Percentiles rank a stretch among this genome's conserved stretches.
phyloP scores from a whole-genome alignment of 2,888 invertebrate genomes.

The Stenichneumon culpator region DNA sequence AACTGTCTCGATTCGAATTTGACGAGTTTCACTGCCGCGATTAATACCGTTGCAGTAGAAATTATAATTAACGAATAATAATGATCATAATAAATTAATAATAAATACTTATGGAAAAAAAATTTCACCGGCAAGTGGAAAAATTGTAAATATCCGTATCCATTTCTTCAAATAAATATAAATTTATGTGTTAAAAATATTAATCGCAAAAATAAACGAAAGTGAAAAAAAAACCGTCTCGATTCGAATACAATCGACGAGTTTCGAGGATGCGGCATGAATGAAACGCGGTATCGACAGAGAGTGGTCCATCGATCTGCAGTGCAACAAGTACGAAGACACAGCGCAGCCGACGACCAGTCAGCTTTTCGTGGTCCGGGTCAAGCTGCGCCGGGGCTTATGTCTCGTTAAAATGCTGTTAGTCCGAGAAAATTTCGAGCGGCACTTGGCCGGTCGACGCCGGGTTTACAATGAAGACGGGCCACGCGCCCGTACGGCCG shows the following conservation, averaged over 20 bases:
- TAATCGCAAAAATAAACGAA: too few species aligned
- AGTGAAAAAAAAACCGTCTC: not conserved
- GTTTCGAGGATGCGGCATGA: not conserved
- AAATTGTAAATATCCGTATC: too few species aligned
- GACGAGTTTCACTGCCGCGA: too few species aligned
- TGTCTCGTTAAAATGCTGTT: constrained; percentile 60
- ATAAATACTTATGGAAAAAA: too few species aligned
- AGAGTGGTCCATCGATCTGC: not conserved
- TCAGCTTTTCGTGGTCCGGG: constrained; percentile 12
- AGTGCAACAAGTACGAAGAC: not conserved
- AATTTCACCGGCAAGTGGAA: too few species aligned
- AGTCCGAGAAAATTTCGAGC: constrained; percentile 54
- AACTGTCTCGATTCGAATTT: too few species aligned
- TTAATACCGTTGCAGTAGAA: too few species aligned
- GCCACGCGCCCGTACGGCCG: constrained; percentile 62
- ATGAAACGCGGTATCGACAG: not conserved
- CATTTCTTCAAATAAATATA: too few species aligned
- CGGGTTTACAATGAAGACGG: constrained; percentile 39
- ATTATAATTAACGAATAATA: too few species aligned
- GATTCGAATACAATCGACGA: not conserved
- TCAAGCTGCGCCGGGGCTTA: constrained; percentile 36
- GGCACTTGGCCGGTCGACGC: constrained; percentile 65
- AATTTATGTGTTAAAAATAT: too few species aligned
- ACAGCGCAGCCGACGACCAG: not conserved
- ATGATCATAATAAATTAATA: too few species aligned